A percentile compares a stretch with the other conserved stretches of the same genome.
Conservation (phyloP, 2,113 vertebrate genomes). For the Osmerus mordax region DNA sequence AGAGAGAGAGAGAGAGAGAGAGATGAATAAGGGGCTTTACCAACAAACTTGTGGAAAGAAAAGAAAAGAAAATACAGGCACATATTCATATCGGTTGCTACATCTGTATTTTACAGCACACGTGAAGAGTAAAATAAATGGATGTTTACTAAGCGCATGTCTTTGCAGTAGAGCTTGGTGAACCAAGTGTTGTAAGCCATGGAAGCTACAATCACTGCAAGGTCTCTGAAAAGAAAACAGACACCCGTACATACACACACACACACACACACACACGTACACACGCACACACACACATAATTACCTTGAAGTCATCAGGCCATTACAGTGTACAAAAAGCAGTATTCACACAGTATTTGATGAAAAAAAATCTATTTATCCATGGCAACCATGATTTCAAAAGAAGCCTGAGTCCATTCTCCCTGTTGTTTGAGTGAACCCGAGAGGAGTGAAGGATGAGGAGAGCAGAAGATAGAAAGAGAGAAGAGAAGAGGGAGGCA, state of each 20-base stretch:
- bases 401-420: slow-evolving; percentile 27
- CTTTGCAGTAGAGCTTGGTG: slow-evolving; percentile 87
- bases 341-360: no score
- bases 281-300: slow-evolving; percentile 12
- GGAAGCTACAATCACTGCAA: slow-evolving; percentile 89
- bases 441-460: slow-evolving; percentile 20
- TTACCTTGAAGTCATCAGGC: no score
- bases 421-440: slow-evolving; percentile 24
- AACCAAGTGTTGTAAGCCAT: slow-evolving; percentile 93
- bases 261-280: slow-evolving; percentile 30
- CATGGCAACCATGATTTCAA: slow-evolving; percentile 56
- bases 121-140: neutral
- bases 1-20: neutral
- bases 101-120: no score
- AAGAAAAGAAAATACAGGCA: no score
- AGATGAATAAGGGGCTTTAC: neutral
- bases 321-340: no score
- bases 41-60: no score
- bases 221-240: slow-evolving; percentile 73
- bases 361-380: slow-evolving; percentile 1
- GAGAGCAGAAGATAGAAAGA: slow-evolving; percentile 1
- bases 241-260: slow-evolving; percentile 28
- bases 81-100: no score
- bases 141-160: slow-evolving; percentile 65
- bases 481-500: neutral